phyloP scores from a whole-genome alignment of 2,797 vertebrate species.

The Kryptolebias ocellatus region DNA sequence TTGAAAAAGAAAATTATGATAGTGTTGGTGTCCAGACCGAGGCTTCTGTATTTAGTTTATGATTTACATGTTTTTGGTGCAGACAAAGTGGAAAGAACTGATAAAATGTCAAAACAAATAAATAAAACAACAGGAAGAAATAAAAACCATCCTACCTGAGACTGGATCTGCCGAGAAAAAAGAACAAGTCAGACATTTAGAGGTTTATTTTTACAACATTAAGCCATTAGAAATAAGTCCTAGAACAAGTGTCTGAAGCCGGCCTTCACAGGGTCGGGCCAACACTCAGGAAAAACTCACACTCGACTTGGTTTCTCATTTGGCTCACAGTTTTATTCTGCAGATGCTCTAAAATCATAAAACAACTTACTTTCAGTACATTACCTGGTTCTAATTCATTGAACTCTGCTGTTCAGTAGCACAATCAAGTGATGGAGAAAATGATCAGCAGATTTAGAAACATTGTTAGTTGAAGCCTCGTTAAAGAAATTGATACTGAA shows the following conservation, averaged over 20 bases:
- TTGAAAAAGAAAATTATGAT: neutral
- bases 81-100: slow-evolving; percentile 9
- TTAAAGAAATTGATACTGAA: no score
- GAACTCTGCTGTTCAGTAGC: no score
- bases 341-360: no score
- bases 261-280: no score
- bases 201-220: slow-evolving; percentile 1
- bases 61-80: neutral
- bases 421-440: neutral
- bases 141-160: slow-evolving; percentile 71
- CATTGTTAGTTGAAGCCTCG: no score
- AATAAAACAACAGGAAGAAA: neutral
- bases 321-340: no score
- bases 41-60: neutral
- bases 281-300: no score
- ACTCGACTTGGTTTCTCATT: no score
- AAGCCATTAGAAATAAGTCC: neutral
- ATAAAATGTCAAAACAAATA: slow-evolving; percentile 11
- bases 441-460: neutral
- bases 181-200: slow-evolving; percentile 52
- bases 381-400: no score
- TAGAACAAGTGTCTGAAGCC: neutral
- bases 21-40: no score
- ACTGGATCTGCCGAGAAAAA: slow-evolving; percentile 70
- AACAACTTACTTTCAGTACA: no score